Percentiles rank a stretch among this genome's conserved stretches.
Evolutionary conservation across 2,888 invertebrate genomes (phyloP).

Genomic region (Dryobota labecula): DNA sequence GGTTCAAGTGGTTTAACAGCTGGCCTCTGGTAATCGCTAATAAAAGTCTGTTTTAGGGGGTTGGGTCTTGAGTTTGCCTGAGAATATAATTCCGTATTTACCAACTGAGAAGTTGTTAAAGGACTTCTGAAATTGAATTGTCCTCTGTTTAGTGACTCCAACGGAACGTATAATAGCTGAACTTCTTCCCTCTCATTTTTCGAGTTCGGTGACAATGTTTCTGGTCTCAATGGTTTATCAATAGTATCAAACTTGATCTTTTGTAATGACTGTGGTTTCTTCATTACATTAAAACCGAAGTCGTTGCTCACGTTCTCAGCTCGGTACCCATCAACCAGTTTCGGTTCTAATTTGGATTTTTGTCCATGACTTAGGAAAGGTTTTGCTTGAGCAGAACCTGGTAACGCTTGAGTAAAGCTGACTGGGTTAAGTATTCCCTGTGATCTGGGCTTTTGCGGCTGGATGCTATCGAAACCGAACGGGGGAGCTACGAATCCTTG

Average conservation of each 20-base stretch:
- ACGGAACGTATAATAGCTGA: conserved; percentile 95
- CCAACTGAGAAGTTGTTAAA: conserved; percentile 72
- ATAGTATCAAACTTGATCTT: conserved; percentile 83
- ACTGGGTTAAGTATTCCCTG: conserved; percentile 73
- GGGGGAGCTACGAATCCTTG: conserved; percentile 85
- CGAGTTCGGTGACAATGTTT: conserved; percentile 71
- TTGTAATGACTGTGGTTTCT: conserved; percentile 82
- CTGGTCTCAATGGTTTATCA: conserved; percentile 76
- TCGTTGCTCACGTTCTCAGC: conserved; percentile 79
- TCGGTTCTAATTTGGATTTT: conserved; percentile 78
- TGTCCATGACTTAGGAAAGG: conserved; percentile 75
- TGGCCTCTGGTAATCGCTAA: conserved; percentile 77
- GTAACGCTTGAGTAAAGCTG: conserved; percentile 72
- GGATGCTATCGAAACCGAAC: conserved; percentile 79
- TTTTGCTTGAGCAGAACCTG: conserved; percentile 72
- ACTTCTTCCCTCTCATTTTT: conserved; percentile 92
- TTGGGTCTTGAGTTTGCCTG: conserved; percentile 75
- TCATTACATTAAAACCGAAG: conserved; percentile 68
- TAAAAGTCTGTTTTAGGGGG: conserved; percentile 73
- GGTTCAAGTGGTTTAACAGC: conserved; percentile 73
- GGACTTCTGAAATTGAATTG: conserved; percentile 84
- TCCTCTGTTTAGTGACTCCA: conserved; percentile 92
- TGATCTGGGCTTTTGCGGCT: conserved; percentile 76
- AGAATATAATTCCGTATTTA: conserved; percentile 80
- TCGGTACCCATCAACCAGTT: conserved; percentile 85